phyloP scores from a whole-genome alignment of 2,797 vertebrate species.

The Sebastes nivosus region DNA sequence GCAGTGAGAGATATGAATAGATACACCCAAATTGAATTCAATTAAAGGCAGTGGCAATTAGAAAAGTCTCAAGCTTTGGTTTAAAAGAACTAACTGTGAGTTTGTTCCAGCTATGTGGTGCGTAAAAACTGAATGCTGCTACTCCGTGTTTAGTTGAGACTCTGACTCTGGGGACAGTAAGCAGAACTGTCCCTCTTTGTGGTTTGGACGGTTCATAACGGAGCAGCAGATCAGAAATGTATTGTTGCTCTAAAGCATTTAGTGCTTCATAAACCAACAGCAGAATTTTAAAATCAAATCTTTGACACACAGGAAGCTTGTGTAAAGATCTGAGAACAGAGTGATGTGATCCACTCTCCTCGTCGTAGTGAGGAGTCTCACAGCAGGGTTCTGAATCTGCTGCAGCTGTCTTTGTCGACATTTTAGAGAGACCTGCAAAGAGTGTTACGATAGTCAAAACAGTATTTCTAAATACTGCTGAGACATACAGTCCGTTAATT shows the following conservation, averaged over 20 bases:
- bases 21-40: not conserved
- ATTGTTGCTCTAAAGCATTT: not conserved
- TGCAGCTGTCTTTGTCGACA: not conserved
- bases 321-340: not conserved
- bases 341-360: not conserved
- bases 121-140: not conserved
- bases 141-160: not conserved
- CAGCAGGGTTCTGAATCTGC: not conserved
- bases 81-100: not conserved
- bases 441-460: not conserved
- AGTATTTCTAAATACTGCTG: not conserved
- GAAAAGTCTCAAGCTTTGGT: not conserved
- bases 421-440: not conserved
- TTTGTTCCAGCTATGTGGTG: not conserved
- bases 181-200: not conserved
- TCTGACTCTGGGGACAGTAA: not conserved
- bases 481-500: not conserved
- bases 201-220: not conserved
- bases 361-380: not conserved
- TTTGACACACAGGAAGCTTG: not conserved
- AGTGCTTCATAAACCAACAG: not conserved
- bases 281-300: not conserved
- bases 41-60: not conserved
- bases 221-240: not conserved
- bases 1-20: not conserved